A percentile compares a stretch with the other conserved stretches of the same genome.
phyloP scores from a whole-genome alignment of 2,888 invertebrate genomes.

The Marronus borbonicus region DNA sequence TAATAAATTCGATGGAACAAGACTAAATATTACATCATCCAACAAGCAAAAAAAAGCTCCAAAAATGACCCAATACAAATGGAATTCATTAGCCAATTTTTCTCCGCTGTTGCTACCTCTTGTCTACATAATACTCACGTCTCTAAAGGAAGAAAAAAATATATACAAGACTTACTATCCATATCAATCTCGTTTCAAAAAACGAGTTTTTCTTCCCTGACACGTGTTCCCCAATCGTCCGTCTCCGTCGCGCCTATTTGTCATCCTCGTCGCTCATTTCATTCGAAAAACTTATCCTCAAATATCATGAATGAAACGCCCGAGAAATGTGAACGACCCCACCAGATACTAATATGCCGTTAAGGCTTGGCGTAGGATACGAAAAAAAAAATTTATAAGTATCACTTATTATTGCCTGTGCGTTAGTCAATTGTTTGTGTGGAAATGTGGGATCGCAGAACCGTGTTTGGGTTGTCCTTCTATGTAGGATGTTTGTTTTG shows the following conservation, averaged over 20 bases:
- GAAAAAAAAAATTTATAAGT: neutral
- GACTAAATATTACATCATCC: neutral
- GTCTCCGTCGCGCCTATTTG: neutral
- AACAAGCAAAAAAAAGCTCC: neutral
- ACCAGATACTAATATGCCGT: conserved; percentile 4
- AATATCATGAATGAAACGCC: conserved; percentile 28
- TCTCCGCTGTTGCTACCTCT: neutral
- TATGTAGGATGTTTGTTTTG: too few relatives aligned
- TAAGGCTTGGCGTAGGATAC: neutral
- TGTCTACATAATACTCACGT: neutral
- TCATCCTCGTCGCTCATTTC: neutral
- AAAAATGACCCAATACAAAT: neutral
- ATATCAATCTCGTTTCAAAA: conserved; percentile 3
- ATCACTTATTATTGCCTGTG: too few relatives aligned
- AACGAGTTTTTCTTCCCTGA: conserved; percentile 14
- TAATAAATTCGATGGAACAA: neutral
- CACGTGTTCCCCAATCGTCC: conserved; percentile 10
- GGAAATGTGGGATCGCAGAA: too few relatives aligned
- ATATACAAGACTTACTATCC: neutral
- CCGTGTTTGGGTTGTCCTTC: too few relatives aligned
- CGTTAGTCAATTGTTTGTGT: too few relatives aligned
- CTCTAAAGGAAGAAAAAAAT: neutral
- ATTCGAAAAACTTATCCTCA: neutral
- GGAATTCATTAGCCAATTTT: conserved; percentile 22
- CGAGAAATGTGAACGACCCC: conserved; percentile 26